Base-by-base conservation (phyloP, 2,113 vertebrate species). In the Grantiella picta region DNA sequence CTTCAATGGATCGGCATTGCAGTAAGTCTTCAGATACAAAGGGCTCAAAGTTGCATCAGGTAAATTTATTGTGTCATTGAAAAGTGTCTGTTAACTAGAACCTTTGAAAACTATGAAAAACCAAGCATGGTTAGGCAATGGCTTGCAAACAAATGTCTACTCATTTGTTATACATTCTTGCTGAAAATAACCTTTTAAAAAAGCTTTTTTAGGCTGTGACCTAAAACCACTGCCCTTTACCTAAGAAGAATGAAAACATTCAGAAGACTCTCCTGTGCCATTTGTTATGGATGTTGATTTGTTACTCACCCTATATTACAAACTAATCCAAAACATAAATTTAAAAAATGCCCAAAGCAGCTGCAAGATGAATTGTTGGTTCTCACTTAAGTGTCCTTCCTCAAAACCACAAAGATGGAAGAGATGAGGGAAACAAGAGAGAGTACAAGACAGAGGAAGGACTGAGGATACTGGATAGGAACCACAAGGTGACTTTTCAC, bases 1-100 rank as follows among this genome's bases (percentile, higher is more conserved):
- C 75, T 84, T 85, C n/a, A 53, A 15, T 79, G 27, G 44, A 60
- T 71, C 2, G 5, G 92, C 73, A 42, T 1, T 82, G 57, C 42
- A 89, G 33, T 63, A 86, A 85, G 42, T 81, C 83, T 93, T 91
- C 24, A 70, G 86, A 57, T 53, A 85, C 42, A 80, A 93, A 94
- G 50, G 42, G 45, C 83, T 92, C 93, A 85, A 44, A 90, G 59
- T 76, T 42, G 28, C 23, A 53, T 25, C 35, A 92, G 54, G 96
- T 40, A 94, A 94, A 93, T 68, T 29, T n/a, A 40, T 38, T 4
- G 5, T 45, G 29, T 92, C 80, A 71, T 28, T 73, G 72, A 72
- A 86, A 70, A 80, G 38, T 36, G 9, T 36, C 16, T 35, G 54
- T 33, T 83, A 88, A 80, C 40, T 87, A 20, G 0, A 68, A 73